These are phyloP conservation scores for Drosophila anceps DNA, from an alignment of 2,888 invertebrate species.

Conservation along the genomic window DNA sequence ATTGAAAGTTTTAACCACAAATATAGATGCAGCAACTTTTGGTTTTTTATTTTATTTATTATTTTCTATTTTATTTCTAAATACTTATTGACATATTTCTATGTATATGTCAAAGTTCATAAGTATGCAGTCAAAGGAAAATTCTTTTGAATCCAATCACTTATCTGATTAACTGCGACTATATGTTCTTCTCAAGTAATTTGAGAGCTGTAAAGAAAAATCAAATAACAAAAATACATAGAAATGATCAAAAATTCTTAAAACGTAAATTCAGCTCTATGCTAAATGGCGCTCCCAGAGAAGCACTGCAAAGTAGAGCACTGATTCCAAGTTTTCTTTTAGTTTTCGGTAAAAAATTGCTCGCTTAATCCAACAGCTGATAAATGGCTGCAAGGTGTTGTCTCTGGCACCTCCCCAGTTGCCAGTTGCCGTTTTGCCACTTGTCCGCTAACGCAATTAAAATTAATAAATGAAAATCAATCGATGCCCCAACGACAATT, in stretches of 20 bases:
- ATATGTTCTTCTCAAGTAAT: too few relatives aligned
- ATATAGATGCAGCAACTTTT: too few relatives aligned
- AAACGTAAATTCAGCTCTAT: background rate
- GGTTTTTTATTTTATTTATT: too few relatives aligned
- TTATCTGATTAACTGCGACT: too few relatives aligned
- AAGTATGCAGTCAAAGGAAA: too few relatives aligned
- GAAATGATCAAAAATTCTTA: background rate
- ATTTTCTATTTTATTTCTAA: too few relatives aligned
- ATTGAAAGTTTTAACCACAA: too few relatives aligned
- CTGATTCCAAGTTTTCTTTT: background rate
- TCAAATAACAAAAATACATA: too few relatives aligned
- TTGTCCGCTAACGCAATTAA: constrained; percentile 66
- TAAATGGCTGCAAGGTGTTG: constrained; percentile 54
- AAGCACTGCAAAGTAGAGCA: background rate
- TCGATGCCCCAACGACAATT: constrained; percentile 50
- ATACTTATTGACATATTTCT: too few relatives aligned
- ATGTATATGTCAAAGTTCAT: too few relatives aligned
- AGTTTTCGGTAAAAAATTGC: constrained; percentile 34
- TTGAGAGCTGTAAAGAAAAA: too few relatives aligned
- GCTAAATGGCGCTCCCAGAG: background rate
- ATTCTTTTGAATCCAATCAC: too few relatives aligned
- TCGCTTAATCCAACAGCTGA: constrained; percentile 37
- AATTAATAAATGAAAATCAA: constrained; percentile 76
- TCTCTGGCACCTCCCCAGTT: constrained; percentile 31
- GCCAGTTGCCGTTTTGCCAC: constrained; percentile 20